Evolutionary conservation across 2,888 invertebrate genomes (phyloP), one percentile per base, ranked within the genome.

Genomic region (Meteorus colon): DNA sequence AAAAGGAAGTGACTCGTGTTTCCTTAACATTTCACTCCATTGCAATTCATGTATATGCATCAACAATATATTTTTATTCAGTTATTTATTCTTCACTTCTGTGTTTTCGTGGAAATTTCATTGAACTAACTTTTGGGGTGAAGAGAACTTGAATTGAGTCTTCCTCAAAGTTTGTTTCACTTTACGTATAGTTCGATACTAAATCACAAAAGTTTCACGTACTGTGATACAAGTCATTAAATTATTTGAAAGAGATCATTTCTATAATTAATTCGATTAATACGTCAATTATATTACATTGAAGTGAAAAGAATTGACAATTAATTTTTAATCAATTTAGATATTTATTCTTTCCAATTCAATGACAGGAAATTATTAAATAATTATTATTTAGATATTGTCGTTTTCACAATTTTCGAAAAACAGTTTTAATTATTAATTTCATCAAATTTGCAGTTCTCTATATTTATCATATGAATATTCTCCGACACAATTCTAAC

Each of bases 1-100:
- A 62, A 31, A 24, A 8, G 55, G n/a, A 24, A 55, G 4, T 29
- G 29, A 62, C 19, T n/a, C 3, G 31, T 65, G 19, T 65, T 65
- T 65, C 12, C 19, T 29, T 29, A 55, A 69, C 31, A 69, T 29
- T 51, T 69, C 51, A 69, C 69, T 55, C 69, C n/a, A 69, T 69
- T 69, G 14, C 34, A 34, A 31, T 34, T 6, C 3, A 4, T 62
- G 31, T 62, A 2, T 31, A 29, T 27, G 45, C 19, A 48, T 67
- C 66, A 66, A 74, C 12, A 19, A 14, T 68, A 62, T 55, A 69
- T 73, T 41, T 31, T n/a, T 55, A 6, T 69, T 8, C 37, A 60
- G 66, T 66, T 29, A 37, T 27, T 41, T 59, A 24, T 59, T 70
- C 16, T 29, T 3, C n/a, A 37, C 65, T 71, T 45, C 59, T 10